Evolutionary conservation across 2,888 invertebrate species (phyloP).

Genomic region (Yponomeuta evonymella): DNA sequence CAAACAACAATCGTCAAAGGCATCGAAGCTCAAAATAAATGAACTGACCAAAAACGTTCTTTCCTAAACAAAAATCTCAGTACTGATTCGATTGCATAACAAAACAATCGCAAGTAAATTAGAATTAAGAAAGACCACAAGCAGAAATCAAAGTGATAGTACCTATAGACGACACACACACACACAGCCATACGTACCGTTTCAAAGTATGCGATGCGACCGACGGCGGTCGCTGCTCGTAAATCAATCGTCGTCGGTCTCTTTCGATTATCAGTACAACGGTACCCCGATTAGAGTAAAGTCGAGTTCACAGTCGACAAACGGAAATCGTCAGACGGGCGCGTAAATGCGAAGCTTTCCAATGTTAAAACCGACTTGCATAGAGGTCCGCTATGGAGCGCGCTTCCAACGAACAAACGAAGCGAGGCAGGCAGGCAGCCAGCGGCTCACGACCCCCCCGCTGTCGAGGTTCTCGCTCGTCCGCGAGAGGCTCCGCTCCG

Average conservation of each 20-base stretch:
- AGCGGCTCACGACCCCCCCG: conserved; percentile 58
- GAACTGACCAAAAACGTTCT: background rate
- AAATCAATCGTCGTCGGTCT: conserved; percentile 49
- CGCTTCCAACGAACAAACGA: conserved; percentile 39
- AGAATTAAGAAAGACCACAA: conserved; percentile 1
- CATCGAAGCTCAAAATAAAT: background rate
- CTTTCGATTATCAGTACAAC: conserved; percentile 44
- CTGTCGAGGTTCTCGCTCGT: conserved; percentile 63
- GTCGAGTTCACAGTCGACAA: conserved; percentile 31
- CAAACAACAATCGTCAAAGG: background rate
- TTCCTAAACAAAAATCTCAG: background rate
- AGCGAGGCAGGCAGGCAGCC: conserved; percentile 34
- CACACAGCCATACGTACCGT: conserved; percentile 51
- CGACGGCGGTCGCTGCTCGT: conserved; percentile 13
- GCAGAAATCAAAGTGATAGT: conserved; percentile 1
- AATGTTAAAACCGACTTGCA: conserved; percentile 52
- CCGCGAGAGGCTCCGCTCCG: conserved; percentile 50
- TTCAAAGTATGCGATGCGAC: conserved; percentile 42
- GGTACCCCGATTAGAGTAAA: conserved; percentile 20
- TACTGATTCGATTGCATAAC: background rate
- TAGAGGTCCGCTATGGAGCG: conserved; percentile 42
- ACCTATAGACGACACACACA: conserved; percentile 10
- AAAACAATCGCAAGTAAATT: conserved; percentile 3
- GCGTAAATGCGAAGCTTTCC: conserved; percentile 55
- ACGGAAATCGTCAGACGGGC: conserved; percentile 49